Conservation (phyloP, 2,797 vertebrate genomes). For the Alauda arvensis region DNA sequence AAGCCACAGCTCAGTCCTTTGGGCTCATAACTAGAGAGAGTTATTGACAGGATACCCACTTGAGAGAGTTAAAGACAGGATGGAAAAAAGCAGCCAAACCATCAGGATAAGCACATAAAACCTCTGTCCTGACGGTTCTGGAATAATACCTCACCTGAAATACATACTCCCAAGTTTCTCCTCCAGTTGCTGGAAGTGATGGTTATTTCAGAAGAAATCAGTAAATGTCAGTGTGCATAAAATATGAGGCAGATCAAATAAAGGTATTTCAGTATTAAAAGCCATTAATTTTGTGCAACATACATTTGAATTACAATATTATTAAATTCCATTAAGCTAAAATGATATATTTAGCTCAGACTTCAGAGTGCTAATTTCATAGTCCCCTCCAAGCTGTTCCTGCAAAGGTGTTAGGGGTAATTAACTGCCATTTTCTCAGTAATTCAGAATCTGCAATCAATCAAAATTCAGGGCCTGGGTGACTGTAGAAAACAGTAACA, state of each 20-base stretch:
- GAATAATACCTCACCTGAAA: conserved; percentile 25
- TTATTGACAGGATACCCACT: background rate
- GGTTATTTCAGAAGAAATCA: conserved; percentile 60
- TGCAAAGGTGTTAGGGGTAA: conserved; percentile 71
- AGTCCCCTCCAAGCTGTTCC: conserved; percentile 61
- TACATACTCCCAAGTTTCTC: background rate
- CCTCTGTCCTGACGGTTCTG: background rate
- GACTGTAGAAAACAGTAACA: conserved; percentile 69
- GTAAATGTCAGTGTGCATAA: conserved; percentile 57
- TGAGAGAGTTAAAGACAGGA: background rate
- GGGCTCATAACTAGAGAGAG: background rate
- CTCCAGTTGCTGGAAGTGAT: conserved; percentile 34
- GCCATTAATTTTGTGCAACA: conserved; percentile 60
- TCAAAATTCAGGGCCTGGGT: conserved; percentile 61
- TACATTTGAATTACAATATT: conserved; percentile 62
- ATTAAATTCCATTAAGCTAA: conserved; percentile 63
- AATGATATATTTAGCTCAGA: conserved; percentile 65
- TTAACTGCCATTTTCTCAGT: conserved; percentile 75
- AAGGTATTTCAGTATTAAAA: conserved; percentile 62
- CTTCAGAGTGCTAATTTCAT: conserved; percentile 68
- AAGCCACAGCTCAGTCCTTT: background rate
- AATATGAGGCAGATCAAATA: conserved; percentile 60
- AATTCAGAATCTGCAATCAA: conserved; percentile 74
- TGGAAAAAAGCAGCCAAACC: background rate
- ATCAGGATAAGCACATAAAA: background rate